Percentiles rank a stretch among this genome's conserved stretches.
phyloP scores from a whole-genome alignment of 1,140 invertebrate genomes.

The Brachionus sp. region DNA sequence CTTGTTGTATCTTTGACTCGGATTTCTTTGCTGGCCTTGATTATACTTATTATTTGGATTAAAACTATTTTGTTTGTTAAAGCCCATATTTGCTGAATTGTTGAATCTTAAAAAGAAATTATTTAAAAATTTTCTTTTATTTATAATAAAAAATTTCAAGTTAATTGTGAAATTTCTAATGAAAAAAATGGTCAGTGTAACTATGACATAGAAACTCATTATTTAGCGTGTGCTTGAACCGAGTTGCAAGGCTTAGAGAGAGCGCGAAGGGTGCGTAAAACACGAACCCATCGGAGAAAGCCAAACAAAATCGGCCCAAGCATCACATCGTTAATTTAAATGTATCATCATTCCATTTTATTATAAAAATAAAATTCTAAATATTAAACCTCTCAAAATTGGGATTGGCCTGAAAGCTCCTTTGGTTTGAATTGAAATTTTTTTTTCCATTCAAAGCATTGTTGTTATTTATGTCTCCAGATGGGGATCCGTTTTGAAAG shows the following conservation, averaged over 20 bases:
- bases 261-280: neutral
- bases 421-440: neutral
- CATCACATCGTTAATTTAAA: neutral
- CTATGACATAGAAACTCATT: conserved; percentile 32
- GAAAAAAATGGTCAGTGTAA: conserved; percentile 38
- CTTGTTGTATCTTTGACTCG: neutral
- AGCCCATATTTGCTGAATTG: neutral
- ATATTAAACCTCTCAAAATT: neutral
- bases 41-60: neutral
- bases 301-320: neutral
- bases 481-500: neutral
- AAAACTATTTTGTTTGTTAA: neutral
- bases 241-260: neutral
- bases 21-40: neutral
- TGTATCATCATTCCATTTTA: conserved; percentile 33
- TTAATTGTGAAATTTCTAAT: neutral
- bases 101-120: neutral
- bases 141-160: neutral
- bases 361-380: neutral
- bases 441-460: conserved; percentile 21
- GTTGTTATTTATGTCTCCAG: conserved; percentile 36
- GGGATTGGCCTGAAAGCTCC: neutral
- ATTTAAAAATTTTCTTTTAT: neutral
- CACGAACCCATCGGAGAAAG: neutral
- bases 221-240: neutral